Evolutionary conservation across 2,797 vertebrate species (phyloP).

Genomic region (Acipenser transmontanus): DNA sequence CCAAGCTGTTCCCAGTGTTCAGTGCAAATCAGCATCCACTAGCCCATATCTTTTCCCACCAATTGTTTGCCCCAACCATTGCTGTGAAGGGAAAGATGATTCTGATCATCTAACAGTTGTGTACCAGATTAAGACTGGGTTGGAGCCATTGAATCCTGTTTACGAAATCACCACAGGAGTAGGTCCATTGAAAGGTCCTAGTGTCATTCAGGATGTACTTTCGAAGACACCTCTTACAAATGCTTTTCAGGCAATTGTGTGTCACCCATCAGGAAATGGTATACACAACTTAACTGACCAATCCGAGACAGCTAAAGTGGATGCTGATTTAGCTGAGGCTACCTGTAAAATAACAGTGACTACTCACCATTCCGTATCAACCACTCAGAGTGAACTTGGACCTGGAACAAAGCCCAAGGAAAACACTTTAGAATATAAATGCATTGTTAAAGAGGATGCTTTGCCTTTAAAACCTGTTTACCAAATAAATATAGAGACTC

Average conservation of each 20-base stretch:
- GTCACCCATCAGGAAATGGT: background rate
- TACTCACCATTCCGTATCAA: conserved; percentile 7
- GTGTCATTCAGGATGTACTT: background rate
- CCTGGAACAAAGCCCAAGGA: conserved; percentile 15
- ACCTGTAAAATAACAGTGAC: background rate
- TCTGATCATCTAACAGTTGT: conserved; percentile 45
- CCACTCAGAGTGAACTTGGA: conserved; percentile 15
- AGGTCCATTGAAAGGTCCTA: background rate
- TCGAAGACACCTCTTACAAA: background rate
- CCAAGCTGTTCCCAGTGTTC: conserved; percentile 62
- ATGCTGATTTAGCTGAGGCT: background rate
- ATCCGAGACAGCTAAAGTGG: conserved; percentile 5
- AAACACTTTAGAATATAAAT: conserved; percentile 21
- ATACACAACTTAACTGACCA: background rate
- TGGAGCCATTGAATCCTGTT: background rate
- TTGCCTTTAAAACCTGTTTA: conserved; percentile 32
- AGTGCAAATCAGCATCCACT: conserved; percentile 59
- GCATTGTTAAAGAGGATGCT: conserved; percentile 15
- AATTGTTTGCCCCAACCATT: conserved; percentile 39
- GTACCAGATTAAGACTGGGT: conserved; percentile 18
- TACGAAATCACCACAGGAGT: background rate
- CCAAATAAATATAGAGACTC: conserved; percentile 44
- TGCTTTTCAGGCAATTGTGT: background rate
- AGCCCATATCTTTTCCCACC: conserved; percentile 60
- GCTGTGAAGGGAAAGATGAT: conserved; percentile 27